phyloP scores from a whole-genome alignment of 2,888 invertebrate species.

The Iphiclides podalirius region DNA sequence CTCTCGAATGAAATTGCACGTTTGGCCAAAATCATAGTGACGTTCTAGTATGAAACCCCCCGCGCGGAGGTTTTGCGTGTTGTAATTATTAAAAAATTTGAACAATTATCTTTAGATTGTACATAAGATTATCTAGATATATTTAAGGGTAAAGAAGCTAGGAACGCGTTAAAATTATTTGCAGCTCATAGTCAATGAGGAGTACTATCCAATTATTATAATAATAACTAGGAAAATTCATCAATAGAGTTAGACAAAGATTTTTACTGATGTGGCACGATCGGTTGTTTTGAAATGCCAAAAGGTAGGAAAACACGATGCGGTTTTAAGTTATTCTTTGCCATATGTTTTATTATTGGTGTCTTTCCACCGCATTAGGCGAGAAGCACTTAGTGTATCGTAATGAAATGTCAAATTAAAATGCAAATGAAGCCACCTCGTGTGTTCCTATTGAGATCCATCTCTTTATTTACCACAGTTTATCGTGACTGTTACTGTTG shows the following conservation, averaged over 20 bases:
- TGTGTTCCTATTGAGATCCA: slow-evolving; percentile 21
- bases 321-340: slow-evolving; percentile 16
- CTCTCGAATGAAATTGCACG: slow-evolving; percentile 21
- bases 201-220: slow-evolving; percentile 42
- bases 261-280: slow-evolving; percentile 16
- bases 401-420: slow-evolving; percentile 11
- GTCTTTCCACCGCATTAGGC: background rate
- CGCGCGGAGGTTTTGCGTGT: slow-evolving; percentile 37
- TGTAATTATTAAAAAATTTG: slow-evolving; percentile 51
- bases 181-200: slow-evolving; percentile 66
- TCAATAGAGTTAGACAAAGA: slow-evolving; percentile 14
- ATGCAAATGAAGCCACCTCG: slow-evolving; percentile 21
- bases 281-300: slow-evolving; percentile 7
- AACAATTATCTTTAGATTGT: slow-evolving; percentile 71
- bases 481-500: slow-evolving; percentile 11
- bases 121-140: slow-evolving; percentile 74
- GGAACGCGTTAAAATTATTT: slow-evolving; percentile 70
- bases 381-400: slow-evolving; percentile 2
- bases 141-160: slow-evolving; percentile 68
- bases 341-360: slow-evolving; percentile 3
- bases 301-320: slow-evolving; percentile 24
- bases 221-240: slow-evolving; percentile 50
- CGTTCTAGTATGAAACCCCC: background rate
- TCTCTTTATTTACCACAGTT: slow-evolving; percentile 7
- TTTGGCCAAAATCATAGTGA: slow-evolving; percentile 26